Conservation (phyloP, 2,888 invertebrate genomes). For the Phasia obesa region DNA sequence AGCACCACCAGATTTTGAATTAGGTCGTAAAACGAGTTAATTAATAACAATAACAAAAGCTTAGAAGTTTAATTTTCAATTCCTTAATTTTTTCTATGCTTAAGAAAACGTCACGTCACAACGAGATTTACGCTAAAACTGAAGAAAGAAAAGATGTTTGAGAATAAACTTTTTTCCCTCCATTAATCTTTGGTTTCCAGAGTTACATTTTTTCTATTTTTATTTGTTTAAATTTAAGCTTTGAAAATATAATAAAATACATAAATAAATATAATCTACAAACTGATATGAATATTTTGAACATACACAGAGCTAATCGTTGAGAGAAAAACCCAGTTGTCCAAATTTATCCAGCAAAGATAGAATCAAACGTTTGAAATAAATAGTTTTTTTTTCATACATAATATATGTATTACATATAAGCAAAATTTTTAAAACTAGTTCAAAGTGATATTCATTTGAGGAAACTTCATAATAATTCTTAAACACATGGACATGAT, state of each 20-base stretch:
- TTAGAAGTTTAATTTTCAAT: neutral
- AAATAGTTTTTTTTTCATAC: too few species aligned
- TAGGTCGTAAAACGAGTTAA: conserved; percentile 30
- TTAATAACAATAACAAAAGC: conserved; percentile 13
- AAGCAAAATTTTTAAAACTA: too few species aligned
- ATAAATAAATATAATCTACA: conserved; percentile 44
- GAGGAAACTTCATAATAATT: too few species aligned
- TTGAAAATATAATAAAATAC: conserved; percentile 9
- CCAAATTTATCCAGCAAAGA: too few species aligned
- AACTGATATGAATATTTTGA: neutral
- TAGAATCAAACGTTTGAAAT: too few species aligned
- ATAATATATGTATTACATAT: too few species aligned
- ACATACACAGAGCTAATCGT: too few species aligned
- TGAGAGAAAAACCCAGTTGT: too few species aligned
- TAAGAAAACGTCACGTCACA: conserved; percentile 50
- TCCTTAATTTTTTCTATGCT: neutral
- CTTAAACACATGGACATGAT: too few species aligned
- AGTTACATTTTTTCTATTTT: conserved; percentile 34
- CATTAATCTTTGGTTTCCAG: conserved; percentile 55
- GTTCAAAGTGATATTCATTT: too few species aligned
- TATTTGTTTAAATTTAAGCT: conserved; percentile 16
- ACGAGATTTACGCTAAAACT: conserved; percentile 55
- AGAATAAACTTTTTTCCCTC: conserved; percentile 49
- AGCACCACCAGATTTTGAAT: conserved; percentile 9
- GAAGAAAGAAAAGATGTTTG: conserved; percentile 14